phyloP scores from a whole-genome alignment of 1,140 invertebrate species.

The Hesperophylax magnus region DNA sequence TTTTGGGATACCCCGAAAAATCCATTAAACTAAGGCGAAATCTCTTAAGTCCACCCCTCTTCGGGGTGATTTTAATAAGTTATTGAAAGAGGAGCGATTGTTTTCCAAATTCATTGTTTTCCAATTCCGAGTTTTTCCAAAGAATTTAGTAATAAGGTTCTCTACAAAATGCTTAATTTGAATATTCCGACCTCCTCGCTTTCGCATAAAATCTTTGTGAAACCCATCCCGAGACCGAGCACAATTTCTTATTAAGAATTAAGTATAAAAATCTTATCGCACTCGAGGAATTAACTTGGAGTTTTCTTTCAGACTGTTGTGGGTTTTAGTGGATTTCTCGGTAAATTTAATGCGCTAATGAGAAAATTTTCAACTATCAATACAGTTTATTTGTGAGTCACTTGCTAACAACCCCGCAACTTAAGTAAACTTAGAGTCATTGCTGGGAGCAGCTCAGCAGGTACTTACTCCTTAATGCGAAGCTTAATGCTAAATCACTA shows the following conservation, averaged over 20 bases:
- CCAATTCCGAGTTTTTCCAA: constrained; percentile 6
- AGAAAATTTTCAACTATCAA: constrained; percentile 46
- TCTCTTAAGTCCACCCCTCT: constrained; percentile 30
- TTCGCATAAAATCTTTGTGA: constrained; percentile 6
- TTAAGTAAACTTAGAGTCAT: constrained; percentile 37
- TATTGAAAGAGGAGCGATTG: constrained; percentile 31
- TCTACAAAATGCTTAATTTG: constrained; percentile 12
- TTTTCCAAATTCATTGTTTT: constrained; percentile 27
- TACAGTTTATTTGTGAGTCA: constrained; percentile 48
- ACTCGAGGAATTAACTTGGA: constrained; percentile 4
- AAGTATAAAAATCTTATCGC: not conserved
- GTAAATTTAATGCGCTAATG: constrained; percentile 49
- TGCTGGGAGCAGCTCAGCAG: constrained; percentile 14
- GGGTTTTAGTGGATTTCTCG: constrained; percentile 36
- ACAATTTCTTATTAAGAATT: constrained; percentile 27
- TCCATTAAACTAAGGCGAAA: constrained; percentile 41
- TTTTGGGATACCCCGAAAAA: constrained; percentile 30
- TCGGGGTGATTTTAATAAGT: constrained; percentile 33
- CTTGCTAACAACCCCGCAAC: constrained; percentile 26
- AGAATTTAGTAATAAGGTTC: constrained; percentile 37
- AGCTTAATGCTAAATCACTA: too few relatives aligned
- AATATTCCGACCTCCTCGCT: constrained; percentile 9
- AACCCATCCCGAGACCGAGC: not conserved
- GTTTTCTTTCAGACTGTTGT: not conserved
- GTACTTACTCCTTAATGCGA: too few relatives aligned